Evolutionary conservation across 2,888 invertebrate species (phyloP).

Genomic region (Strigamia crassipes): DNA sequence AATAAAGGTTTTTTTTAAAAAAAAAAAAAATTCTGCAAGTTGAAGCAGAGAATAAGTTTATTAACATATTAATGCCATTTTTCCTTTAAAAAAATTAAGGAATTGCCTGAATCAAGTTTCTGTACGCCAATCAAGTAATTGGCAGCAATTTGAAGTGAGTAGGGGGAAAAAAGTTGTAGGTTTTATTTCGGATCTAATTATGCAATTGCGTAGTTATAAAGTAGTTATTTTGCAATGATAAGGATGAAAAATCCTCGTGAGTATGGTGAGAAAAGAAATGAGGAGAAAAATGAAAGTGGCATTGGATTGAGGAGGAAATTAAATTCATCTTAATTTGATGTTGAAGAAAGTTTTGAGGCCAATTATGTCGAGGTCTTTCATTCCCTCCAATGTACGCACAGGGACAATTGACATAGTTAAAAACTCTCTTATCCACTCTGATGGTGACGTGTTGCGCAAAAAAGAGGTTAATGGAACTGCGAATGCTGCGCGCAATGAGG

Average conservation of each 20-base stretch:
- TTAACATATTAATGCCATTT: conserved; percentile 1
- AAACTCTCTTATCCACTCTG: background rate
- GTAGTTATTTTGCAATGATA: conserved; percentile 23
- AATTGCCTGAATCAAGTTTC: background rate
- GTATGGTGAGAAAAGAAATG: background rate
- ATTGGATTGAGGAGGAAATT: conserved; percentile 33
- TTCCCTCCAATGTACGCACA: conserved; percentile 1
- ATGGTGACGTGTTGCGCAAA: background rate
- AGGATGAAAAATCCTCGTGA: conserved; percentile 12
- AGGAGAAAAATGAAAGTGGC: conserved; percentile 6
- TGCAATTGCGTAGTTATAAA: conserved; percentile 20
- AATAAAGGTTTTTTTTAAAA: background rate
- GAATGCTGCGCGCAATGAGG: background rate
- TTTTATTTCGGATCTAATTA: conserved; percentile 22
- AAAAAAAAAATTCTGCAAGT: background rate
- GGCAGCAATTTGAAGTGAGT: background rate
- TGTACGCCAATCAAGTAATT: conserved; percentile 18
- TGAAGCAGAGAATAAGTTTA: background rate
- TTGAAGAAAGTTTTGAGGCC: conserved; percentile 39
- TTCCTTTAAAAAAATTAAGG: background rate
- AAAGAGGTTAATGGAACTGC: background rate
- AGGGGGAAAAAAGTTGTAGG: background rate
- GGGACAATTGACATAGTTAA: conserved; percentile 40
- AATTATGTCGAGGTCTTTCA: conserved; percentile 32
- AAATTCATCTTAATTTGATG: conserved; percentile 35